Conservation (phyloP, 2,888 invertebrate species). For the Drosophila longiperda region DNA sequence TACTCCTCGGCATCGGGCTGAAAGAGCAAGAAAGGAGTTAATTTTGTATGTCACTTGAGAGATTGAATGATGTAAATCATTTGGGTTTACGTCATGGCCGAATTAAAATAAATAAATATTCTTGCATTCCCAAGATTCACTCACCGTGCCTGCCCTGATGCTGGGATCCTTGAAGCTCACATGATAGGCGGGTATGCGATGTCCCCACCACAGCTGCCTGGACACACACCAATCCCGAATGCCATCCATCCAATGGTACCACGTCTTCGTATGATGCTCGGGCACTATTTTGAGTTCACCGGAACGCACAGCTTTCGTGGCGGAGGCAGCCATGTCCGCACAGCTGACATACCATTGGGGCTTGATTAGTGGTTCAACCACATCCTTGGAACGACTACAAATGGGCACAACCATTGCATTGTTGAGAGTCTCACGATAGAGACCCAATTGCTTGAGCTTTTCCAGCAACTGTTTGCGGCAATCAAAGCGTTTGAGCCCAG, state of each 20-base stretch:
- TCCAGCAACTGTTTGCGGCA: constrained; percentile 93
- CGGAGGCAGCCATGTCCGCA: constrained; percentile 94
- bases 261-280: constrained; percentile 94
- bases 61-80: neutral
- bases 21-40: neutral
- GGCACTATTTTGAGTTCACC: constrained; percentile 96
- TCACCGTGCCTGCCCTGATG: constrained; percentile 82
- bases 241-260: constrained; percentile 98
- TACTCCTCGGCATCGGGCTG: constrained; percentile 86
- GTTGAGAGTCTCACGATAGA: constrained; percentile 92
- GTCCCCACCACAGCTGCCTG: constrained; percentile 99
- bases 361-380: constrained; percentile 97
- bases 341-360: constrained; percentile 98
- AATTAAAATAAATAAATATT: neutral
- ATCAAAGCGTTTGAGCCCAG: constrained; percentile 95
- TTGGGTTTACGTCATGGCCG: no score
- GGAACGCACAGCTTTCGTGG: constrained; percentile 91
- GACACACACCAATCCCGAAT: constrained; percentile 99
- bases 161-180: constrained; percentile 87
- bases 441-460: constrained; percentile 89
- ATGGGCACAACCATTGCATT: constrained; percentile 99
- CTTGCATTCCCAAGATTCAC: constrained; percentile 29
- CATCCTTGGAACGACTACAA: constrained; percentile 98
- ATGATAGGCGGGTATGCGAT: constrained; percentile 97
- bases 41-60: neutral